Base-by-base conservation (phyloP, 2,797 vertebrate species). In the Buphagus erythrorhynchus region DNA sequence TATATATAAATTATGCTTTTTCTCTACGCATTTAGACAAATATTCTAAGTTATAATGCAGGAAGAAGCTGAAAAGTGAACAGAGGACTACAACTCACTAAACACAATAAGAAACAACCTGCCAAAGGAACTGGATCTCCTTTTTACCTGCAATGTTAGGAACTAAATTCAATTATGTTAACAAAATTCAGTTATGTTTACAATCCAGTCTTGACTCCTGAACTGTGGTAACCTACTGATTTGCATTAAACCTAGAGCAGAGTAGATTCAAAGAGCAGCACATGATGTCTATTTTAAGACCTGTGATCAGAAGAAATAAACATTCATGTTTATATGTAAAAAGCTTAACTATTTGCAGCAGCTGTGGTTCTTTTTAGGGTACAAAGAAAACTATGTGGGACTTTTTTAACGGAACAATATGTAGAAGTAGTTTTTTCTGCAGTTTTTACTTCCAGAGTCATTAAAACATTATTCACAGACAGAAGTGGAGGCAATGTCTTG, bases 231-330 rank as follows among this genome's bases (percentile, higher is more conserved):
- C 35, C 35, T 40, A 65, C 68, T 69, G 76, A 89, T 89, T 49
- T 93, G 89, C 89, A 92, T 90, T 68, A 75, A 88, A 80, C 74
- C 59, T 61, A 59, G 85, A 5, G 3, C 68, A 83, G 63, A 22
- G 62, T 4, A 90, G 75, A 91, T 52, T 96, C 89, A 90, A 77
- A 93, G 65, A 83, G 54, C 25, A 86, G 76, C 89, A 83, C 87
- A 91, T 90, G 91, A 96, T 16, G n/a, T 46, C 95, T 96, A 96
- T 95, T 96, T 96, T 96, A 96, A 94, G 96, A 83, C 43, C 43
- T 33, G 66, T 80, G 94, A 94, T 86, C 82, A 75, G 79, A 83
- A 90, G 65, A 88, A 94, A 95, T 94, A 96, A 95, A 95, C 91
- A 90, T 81, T 90, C 79, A 19, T 62, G 79, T 96, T 93, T 92